A percentile compares a stretch with the other conserved stretches of the same genome.
Conservation (phyloP, 2,888 invertebrate genomes). For the Tupiocoris notatus region DNA sequence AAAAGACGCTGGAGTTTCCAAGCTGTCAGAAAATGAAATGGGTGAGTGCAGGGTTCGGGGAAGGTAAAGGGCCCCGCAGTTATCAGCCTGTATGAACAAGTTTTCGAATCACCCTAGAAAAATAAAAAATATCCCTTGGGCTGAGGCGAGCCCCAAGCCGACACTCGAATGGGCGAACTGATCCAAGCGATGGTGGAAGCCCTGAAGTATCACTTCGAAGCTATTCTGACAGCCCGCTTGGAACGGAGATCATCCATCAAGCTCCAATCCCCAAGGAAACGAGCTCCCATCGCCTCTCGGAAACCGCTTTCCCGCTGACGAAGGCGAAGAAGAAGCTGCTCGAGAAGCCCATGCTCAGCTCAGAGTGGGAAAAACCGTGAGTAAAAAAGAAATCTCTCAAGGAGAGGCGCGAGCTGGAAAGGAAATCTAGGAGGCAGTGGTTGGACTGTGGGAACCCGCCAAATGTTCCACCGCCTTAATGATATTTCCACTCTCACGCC, state of each 20-base stretch:
- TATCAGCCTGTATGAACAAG: background rate
- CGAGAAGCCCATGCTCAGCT: background rate
- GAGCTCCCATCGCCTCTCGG: conserved; percentile 6
- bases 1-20: background rate
- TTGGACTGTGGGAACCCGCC: conserved; percentile 32
- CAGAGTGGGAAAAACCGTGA: conserved; percentile 2
- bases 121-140: background rate
- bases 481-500: conserved; percentile 37
- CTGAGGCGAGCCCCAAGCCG: too few relatives aligned
- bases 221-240: conserved; percentile 36
- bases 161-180: conserved; percentile 25
- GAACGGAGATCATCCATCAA: conserved; percentile 38
- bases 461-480: conserved; percentile 39
- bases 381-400: conserved; percentile 34
- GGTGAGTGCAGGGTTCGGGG: background rate
- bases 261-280: conserved; percentile 39
- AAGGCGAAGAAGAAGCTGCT: background rate
- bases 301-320: background rate
- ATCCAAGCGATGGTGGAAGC: conserved; percentile 9
- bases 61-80: background rate
- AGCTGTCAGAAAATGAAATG: background rate
- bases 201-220: conserved; percentile 36
- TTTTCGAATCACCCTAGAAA: background rate
- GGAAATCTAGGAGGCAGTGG: conserved; percentile 35
- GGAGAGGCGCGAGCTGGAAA: conserved; percentile 6